Percentiles rank a stretch among this genome's conserved stretches.
Conservation (phyloP, 2,888 invertebrate genomes). For the Polia nebulosa region DNA sequence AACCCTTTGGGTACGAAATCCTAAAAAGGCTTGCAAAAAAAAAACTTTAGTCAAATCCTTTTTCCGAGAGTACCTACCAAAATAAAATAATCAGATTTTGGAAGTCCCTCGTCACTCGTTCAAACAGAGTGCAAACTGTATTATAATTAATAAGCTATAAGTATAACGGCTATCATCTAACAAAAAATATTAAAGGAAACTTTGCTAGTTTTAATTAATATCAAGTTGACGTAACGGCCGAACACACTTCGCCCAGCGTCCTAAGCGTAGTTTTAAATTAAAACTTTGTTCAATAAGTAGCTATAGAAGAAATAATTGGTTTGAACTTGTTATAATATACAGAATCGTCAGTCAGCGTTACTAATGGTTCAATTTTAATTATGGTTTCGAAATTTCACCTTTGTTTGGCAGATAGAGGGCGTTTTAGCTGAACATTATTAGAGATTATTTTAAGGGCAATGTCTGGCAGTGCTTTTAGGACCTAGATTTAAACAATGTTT, state of each 20-base stretch:
- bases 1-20: too few species aligned
- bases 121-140: conserved; percentile 2
- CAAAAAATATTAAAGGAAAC: conserved; percentile 49
- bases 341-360: conserved; percentile 43
- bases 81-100: background rate
- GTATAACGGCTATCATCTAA: conserved; percentile 10
- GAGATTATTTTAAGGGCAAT: conserved; percentile 23
- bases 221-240: conserved; percentile 45
- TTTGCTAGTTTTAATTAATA: conserved; percentile 63
- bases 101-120: background rate
- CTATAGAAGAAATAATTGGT: conserved; percentile 64
- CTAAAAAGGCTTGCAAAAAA: too few species aligned
- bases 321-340: conserved; percentile 50
- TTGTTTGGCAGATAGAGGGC: conserved; percentile 25
- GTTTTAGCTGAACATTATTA: conserved; percentile 17
- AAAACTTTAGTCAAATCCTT: too few species aligned
- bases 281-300: conserved; percentile 61
- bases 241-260: conserved; percentile 43
- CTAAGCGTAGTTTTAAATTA: conserved; percentile 63
- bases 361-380: conserved; percentile 50
- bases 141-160: conserved; percentile 8
- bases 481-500: conserved; percentile 2
- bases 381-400: conserved; percentile 36
- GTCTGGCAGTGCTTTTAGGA: background rate
- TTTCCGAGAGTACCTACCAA: background rate